Conservation (phyloP, 2,797 vertebrate species). For the Rhynchonycteris naso region DNA sequence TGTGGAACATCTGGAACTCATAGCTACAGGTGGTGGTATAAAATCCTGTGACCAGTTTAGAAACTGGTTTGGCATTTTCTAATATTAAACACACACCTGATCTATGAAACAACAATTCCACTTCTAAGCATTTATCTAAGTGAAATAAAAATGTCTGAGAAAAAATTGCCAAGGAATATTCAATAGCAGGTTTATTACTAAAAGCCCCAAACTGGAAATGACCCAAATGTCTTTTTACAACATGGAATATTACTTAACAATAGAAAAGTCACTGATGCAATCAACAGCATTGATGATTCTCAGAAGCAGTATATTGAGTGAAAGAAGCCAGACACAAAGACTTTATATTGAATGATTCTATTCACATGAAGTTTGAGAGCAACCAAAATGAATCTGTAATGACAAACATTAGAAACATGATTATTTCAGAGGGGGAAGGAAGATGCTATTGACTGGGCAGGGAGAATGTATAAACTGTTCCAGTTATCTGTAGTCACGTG, state of each 20-base stretch:
- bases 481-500: not conserved
- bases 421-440: not conserved
- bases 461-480: not conserved
- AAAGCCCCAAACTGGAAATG: not conserved
- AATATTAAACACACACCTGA: not conserved
- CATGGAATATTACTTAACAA: not conserved
- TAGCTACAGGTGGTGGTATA: not conserved
- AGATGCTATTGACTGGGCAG: not conserved
- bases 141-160: constrained; percentile 9
- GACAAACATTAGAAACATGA: not conserved
- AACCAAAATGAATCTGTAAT: not conserved
- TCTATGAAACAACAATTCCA: not conserved
- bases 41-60: not conserved
- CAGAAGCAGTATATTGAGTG: not conserved
- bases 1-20: not conserved
- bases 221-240: not conserved
- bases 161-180: not conserved
- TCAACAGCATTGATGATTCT: not conserved
- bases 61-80: not conserved
- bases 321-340: not conserved
- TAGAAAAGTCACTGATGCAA: not conserved
- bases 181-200: not conserved
- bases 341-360: not conserved
- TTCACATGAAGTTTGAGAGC: not conserved
- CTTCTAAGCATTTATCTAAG: not conserved